Percentiles rank a stretch among this genome's conserved stretches.
These are phyloP conservation scores for Vireo altiloquus DNA, from an alignment of 2,113 vertebrate species.

Conservation along the genomic window DNA sequence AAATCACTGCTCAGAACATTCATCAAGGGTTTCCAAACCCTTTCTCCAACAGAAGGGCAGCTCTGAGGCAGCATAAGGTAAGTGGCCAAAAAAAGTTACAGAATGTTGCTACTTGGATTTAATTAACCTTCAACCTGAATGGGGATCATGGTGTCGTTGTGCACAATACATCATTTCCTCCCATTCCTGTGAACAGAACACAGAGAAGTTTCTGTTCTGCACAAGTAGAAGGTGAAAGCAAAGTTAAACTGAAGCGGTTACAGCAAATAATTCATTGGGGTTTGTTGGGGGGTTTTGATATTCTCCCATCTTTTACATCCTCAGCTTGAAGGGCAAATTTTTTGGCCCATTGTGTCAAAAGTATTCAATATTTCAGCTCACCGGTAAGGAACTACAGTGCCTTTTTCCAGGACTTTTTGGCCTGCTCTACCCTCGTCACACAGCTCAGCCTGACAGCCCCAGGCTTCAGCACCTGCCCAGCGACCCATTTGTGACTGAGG, in stretches of 20 bases:
- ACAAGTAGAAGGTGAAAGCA: not conserved
- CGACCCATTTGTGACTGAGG: fast-evolving
- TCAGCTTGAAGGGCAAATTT: not conserved
- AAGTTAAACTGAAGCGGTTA: too few species aligned
- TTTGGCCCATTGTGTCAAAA: fast-evolving
- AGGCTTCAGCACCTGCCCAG: not conserved
- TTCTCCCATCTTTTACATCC: not conserved
- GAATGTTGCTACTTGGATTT: not conserved
- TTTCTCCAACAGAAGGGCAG: not conserved
- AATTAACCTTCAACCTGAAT: not conserved
- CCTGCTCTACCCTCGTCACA: fast-evolving
- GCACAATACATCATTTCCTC: not conserved
- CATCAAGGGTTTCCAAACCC: not conserved
- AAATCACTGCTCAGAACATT: not conserved
- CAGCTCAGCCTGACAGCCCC: not conserved
- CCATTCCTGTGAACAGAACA: not conserved
- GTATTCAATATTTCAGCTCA: fast-evolving
- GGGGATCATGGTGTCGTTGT: fast-evolving
- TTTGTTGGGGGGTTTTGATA: fast-evolving
- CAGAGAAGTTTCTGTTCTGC: not conserved
- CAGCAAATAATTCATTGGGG: fast-evolving
- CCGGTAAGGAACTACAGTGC: not conserved
- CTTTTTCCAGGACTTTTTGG: fast-evolving
- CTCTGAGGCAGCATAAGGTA: not conserved
- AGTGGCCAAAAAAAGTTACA: not conserved